Evolutionary conservation across 2,797 vertebrate genomes (phyloP).

Genomic region (Pipistrellus kuhlii): DNA sequence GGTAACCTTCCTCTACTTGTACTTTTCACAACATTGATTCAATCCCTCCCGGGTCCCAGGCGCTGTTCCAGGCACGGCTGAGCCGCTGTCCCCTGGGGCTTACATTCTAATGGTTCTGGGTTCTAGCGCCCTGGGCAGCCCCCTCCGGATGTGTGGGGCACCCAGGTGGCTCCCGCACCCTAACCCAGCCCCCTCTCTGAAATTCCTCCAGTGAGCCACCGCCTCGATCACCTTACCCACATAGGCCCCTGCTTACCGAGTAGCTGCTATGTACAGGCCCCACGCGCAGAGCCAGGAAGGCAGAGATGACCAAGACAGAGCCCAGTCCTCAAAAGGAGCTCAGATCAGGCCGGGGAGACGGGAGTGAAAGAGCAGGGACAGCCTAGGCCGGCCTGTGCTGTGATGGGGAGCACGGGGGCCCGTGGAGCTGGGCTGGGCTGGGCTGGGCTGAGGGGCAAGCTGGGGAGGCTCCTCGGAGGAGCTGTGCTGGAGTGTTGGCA

Average conservation of each 20-base stretch:
- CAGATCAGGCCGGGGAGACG: neutral
- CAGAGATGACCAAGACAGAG: neutral
- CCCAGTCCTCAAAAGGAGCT: neutral
- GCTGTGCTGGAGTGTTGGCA: neutral
- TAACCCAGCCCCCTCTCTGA: neutral
- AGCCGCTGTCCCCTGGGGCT: neutral
- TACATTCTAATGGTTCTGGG: neutral
- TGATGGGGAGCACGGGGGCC: accelerated
- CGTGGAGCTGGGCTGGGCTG: neutral
- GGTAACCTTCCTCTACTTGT: neutral
- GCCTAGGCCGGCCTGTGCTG: neutral
- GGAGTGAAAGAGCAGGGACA: accelerated
- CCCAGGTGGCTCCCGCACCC: neutral
- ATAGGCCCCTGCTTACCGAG: accelerated
- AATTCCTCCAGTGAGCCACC: neutral
- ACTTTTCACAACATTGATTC: neutral
- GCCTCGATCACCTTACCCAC: accelerated
- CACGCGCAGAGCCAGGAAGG: neutral
- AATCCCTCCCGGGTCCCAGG: neutral
- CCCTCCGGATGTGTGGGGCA: neutral
- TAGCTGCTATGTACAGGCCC: accelerated
- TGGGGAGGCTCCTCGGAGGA: neutral
- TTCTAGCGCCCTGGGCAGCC: neutral
- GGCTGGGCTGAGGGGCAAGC: neutral
- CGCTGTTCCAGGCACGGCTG: neutral